Percentiles rank a stretch among this genome's conserved stretches.
phyloP scores from a whole-genome alignment of 2,888 invertebrate species.

The Pherbina coryleti region DNA sequence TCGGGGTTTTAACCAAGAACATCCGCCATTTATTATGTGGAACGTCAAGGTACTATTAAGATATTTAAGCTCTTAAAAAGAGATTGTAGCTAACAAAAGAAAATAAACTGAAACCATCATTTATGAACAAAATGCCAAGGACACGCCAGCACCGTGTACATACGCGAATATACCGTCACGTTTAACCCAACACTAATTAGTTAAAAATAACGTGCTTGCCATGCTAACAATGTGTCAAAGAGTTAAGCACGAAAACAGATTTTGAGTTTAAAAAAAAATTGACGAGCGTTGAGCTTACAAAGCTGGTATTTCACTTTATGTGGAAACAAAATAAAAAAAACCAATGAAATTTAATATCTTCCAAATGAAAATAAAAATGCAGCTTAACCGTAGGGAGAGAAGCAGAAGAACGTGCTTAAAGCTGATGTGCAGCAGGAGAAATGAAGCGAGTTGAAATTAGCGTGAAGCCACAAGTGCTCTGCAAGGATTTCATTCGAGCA shows the following conservation, averaged over 20 bases:
- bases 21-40: too few species aligned
- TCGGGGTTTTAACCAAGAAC: too few species aligned
- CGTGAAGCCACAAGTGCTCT: constrained; percentile 28
- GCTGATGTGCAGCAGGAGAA: not conserved
- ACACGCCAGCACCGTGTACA: not conserved
- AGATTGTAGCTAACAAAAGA: too few species aligned
- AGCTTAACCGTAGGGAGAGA: not conserved
- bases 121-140: not conserved
- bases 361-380: not conserved
- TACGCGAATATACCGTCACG: not conserved
- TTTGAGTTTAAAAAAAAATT: not conserved
- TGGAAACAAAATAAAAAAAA: constrained; percentile 9
- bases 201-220: not conserved
- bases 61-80: too few species aligned
- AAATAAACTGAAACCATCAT: not conserved
- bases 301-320: not conserved
- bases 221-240: constrained; percentile 32
- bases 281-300: not conserved
- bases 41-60: too few species aligned
- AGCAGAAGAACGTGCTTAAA: not conserved
- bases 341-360: constrained; percentile 38
- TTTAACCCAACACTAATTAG: constrained; percentile 1
- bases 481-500: not conserved
- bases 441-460: constrained; percentile 40
- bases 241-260: not conserved